Conservation (phyloP, 1,140 invertebrate genomes). For the Liolophura sinensis region DNA sequence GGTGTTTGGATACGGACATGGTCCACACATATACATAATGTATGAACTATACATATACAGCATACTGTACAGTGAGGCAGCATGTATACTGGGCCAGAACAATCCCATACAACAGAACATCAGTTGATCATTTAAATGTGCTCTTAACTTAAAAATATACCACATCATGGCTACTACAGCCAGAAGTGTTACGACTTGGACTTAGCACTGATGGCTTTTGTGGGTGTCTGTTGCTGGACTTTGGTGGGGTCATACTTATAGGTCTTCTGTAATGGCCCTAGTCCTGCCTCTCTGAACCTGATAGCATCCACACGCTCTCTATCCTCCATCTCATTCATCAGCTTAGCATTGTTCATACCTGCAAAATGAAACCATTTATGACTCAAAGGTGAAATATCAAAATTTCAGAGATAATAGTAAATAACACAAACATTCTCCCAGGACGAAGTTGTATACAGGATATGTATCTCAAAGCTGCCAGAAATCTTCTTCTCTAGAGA, state of each 20-base stretch:
- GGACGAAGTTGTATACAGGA: background rate
- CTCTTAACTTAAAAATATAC: too few relatives aligned
- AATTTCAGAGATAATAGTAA: background rate
- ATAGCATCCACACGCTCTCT: conserved; percentile 75
- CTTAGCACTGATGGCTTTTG: background rate
- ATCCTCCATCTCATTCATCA: conserved; percentile 76
- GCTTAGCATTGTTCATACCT: conserved; percentile 85
- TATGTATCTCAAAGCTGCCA: background rate
- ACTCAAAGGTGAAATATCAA: background rate
- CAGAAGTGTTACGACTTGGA: too few relatives aligned
- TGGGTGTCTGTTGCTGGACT: conserved; percentile 3
- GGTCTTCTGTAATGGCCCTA: conserved; percentile 82
- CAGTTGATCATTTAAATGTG: too few relatives aligned
- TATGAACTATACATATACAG: too few relatives aligned
- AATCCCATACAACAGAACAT: too few relatives aligned
- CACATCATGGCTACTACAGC: too few relatives aligned
- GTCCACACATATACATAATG: too few relatives aligned
- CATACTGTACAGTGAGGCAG: too few relatives aligned
- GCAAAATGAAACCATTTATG: conserved; percentile 38
- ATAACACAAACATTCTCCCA: background rate
- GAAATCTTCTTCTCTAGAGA: too few relatives aligned
- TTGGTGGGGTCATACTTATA: conserved; percentile 83
- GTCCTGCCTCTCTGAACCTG: conserved; percentile 80
- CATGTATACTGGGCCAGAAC: too few relatives aligned
- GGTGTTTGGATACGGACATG: too few relatives aligned